These are phyloP conservation scores for Diogma glabrata DNA, from an alignment of 2,888 invertebrate species.

Conservation along the genomic window DNA sequence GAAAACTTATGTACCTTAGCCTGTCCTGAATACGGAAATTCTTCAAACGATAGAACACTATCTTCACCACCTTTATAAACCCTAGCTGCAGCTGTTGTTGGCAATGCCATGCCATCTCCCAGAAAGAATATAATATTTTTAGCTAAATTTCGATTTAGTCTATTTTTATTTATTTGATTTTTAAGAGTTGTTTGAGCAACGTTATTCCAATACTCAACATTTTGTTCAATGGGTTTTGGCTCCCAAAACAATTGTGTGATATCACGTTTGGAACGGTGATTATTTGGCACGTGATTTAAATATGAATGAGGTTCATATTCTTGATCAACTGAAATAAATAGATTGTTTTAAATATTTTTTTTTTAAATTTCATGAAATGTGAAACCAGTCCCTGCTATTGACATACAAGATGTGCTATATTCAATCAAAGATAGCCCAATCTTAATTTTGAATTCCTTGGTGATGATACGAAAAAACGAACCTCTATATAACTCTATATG, in stretches of 20 bases:
- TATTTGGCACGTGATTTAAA: no score
- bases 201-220: slow-evolving; percentile 37
- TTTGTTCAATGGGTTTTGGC: slow-evolving; percentile 26
- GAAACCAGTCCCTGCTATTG: no score
- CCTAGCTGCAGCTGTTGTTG: slow-evolving; percentile 68
- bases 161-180: slow-evolving; percentile 29
- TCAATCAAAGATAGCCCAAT: no score
- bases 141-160: slow-evolving; percentile 34
- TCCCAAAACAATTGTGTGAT: slow-evolving; percentile 30
- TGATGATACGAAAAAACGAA: no score
- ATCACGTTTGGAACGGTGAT: slow-evolving; percentile 19
- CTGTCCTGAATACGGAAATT: slow-evolving; percentile 62
- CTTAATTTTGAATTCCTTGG: no score
- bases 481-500: no score
- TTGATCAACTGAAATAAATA: background rate
- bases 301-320: background rate
- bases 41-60: slow-evolving; percentile 57
- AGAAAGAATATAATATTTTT: slow-evolving; percentile 58
- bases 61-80: slow-evolving; percentile 72
- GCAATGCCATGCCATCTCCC: slow-evolving; percentile 79
- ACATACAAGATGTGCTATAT: no score
- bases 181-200: slow-evolving; percentile 37
- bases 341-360: no score
- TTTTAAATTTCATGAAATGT: no score
- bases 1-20: slow-evolving; percentile 51